These are phyloP conservation scores for Scylla paramamosain DNA, from an alignment of 1,140 invertebrate genomes.

Conservation along the genomic window DNA sequence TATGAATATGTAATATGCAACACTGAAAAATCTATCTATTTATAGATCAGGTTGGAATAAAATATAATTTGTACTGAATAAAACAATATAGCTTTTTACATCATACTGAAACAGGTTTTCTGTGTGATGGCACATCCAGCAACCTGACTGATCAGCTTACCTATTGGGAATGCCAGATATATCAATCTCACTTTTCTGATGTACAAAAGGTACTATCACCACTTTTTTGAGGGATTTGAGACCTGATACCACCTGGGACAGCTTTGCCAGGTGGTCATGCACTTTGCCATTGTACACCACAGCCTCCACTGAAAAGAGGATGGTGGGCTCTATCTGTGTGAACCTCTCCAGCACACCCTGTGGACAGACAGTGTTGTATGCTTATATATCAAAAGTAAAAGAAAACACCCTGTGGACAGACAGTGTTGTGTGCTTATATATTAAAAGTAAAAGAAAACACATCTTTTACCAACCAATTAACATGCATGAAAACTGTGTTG, in stretches of 20 bases:
- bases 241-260: conserved; percentile 81
- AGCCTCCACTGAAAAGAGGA: conserved; percentile 78
- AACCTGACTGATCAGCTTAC: conserved; percentile 75
- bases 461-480: too few species aligned
- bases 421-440: neutral
- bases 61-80: too few species aligned
- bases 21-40: too few species aligned
- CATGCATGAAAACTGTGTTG: too few species aligned
- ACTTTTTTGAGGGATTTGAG: conserved; percentile 81
- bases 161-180: conserved; percentile 79
- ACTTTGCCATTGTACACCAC: conserved; percentile 84
- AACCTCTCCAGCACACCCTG: conserved; percentile 77
- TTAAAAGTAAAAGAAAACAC: conserved; percentile 36
- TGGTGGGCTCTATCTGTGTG: conserved; percentile 72
- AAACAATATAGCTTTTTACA: too few species aligned
- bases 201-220: conserved; percentile 81
- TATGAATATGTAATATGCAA: too few species aligned
- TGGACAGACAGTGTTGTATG: neutral
- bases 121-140: too few species aligned
- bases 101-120: too few species aligned
- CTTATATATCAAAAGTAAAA: neutral
- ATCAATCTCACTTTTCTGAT: conserved; percentile 77
- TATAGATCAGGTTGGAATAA: too few species aligned
- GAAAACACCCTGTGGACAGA: conserved; percentile 71
- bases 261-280: conserved; percentile 82